These are phyloP conservation scores for Etheostoma nigrum DNA, from an alignment of 2,797 vertebrate genomes.

Conservation along the genomic window DNA sequence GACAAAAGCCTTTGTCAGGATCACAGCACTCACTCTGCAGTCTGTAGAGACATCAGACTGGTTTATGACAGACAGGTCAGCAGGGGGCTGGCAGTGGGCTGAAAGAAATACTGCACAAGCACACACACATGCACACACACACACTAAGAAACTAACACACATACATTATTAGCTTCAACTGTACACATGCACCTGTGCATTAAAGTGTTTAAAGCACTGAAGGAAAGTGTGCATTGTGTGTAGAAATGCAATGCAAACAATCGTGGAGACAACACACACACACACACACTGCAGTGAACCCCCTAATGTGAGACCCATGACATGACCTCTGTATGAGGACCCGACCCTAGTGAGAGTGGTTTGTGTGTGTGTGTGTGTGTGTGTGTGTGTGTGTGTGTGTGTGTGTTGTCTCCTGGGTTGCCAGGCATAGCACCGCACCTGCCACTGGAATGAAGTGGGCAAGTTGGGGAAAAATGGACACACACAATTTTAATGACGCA, in stretches of 20 bases:
- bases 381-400: slow-evolving; percentile 29
- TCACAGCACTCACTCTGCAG: slow-evolving; percentile 56
- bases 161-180: slow-evolving; percentile 31
- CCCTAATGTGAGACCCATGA: slow-evolving; percentile 67
- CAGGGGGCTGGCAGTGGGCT: slow-evolving; percentile 46
- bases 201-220: slow-evolving; percentile 21
- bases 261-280: slow-evolving; percentile 22
- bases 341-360: slow-evolving; percentile 19
- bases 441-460: slow-evolving; percentile 55
- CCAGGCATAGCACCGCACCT: slow-evolving; percentile 46
- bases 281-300: slow-evolving; percentile 17
- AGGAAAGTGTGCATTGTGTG: slow-evolving; percentile 47
- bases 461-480: slow-evolving; percentile 11
- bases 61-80: slow-evolving; percentile 80
- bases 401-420: slow-evolving; percentile 39
- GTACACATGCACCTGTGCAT: slow-evolving; percentile 23
- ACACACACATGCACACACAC: slow-evolving; percentile 25
- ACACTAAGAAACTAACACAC: slow-evolving; percentile 12
- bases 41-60: slow-evolving; percentile 74
- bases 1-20: slow-evolving; percentile 77
- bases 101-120: slow-evolving; percentile 20
- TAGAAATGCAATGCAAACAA: slow-evolving; percentile 36
- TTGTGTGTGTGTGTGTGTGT: slow-evolving; percentile 19
- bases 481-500: not conserved
- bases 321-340: slow-evolving; percentile 54